Evolutionary conservation across 2,797 vertebrate genomes (phyloP), one percentile per base, ranked within the genome.

Genomic region (Peromyscus nudipes): DNA sequence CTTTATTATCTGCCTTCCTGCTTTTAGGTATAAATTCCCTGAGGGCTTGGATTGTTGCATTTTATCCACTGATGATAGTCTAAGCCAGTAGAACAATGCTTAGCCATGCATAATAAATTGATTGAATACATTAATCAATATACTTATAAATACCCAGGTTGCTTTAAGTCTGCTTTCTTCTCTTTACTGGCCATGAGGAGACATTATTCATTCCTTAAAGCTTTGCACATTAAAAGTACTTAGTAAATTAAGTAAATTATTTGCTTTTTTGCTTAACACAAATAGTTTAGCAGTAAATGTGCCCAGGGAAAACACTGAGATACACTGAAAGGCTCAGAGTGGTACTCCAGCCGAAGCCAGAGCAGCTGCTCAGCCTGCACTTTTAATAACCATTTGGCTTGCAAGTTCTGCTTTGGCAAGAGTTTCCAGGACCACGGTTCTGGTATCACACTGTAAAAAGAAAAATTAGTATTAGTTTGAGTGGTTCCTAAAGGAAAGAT

Each of bases 401-500:
- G 99, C 69, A 99, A 82, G 82, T 99, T 99, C 96, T 92, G 99
- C 99, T 97, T 98, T 99, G 57, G 98, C 98, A 97, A 99, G 99
- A 60, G 98, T 99, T 98, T 99, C 99, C 97, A 98, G 98, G 69
- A 99, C 97, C 80, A 99, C 98, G 0, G 95, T 92, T 97, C 98
- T 98, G 98, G 99, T 99, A 95, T 99, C 98, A 91, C 96, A 98
- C 99, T 99, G 98, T 91, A 87, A 97, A 95, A 17, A 64, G 83
- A 3, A 96, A 96, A 29, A 96, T 23, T 19, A 81, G 40, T 23
- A 52, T 71, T 65, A 84, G 55, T 21, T 87, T 87, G 17, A 89
- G 84, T 25, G 12, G 7, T 77, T 96, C 94, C 40, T 14, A 40
- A 90, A 57, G 0, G 46, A 57, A 69, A 87, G 25, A 2, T 67